Percentiles rank a stretch among this genome's conserved stretches.
These are phyloP conservation scores for Gracilinanus agilis DNA, from an alignment of 2,113 vertebrate genomes.

Conservation along the genomic window DNA sequence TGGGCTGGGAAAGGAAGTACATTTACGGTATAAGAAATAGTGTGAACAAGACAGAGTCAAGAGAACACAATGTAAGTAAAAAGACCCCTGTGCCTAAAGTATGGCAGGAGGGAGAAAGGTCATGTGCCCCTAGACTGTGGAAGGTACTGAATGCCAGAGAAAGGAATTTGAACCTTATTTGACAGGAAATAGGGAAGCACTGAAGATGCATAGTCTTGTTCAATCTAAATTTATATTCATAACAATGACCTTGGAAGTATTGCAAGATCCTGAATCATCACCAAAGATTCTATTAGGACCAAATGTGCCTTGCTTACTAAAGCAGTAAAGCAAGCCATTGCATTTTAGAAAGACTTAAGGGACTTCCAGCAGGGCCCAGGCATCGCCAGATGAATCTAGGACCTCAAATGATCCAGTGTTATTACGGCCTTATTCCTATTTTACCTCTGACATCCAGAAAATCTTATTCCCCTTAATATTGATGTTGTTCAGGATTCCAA, in stretches of 20 bases:
- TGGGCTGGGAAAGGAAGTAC: too few relatives aligned
- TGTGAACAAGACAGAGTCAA: not conserved
- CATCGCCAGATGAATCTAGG: not conserved
- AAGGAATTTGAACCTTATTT: not conserved
- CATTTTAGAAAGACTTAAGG: not conserved
- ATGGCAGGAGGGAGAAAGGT: not conserved
- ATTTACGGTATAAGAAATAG: too few relatives aligned
- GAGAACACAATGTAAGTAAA: not conserved
- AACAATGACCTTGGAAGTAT: not conserved
- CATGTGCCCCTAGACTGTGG: not conserved
- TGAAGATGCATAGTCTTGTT: not conserved
- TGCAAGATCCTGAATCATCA: not conserved
- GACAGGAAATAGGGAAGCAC: not conserved
- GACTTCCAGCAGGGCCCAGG: not conserved
- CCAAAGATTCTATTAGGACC: not conserved
- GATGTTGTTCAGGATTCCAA: not conserved
- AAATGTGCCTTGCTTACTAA: not conserved
- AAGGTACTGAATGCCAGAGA: not conserved
- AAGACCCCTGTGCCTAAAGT: accelerated
- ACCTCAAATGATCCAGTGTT: not conserved
- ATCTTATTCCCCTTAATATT: not conserved
- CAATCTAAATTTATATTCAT: not conserved
- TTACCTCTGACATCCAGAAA: not conserved
- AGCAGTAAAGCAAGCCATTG: not conserved
- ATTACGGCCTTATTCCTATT: not conserved